Percentiles rank a stretch among this genome's conserved stretches.
These are phyloP conservation scores for Ambastaia sidthimunki DNA, from an alignment of 2,797 vertebrate genomes.

Conservation along the genomic window DNA sequence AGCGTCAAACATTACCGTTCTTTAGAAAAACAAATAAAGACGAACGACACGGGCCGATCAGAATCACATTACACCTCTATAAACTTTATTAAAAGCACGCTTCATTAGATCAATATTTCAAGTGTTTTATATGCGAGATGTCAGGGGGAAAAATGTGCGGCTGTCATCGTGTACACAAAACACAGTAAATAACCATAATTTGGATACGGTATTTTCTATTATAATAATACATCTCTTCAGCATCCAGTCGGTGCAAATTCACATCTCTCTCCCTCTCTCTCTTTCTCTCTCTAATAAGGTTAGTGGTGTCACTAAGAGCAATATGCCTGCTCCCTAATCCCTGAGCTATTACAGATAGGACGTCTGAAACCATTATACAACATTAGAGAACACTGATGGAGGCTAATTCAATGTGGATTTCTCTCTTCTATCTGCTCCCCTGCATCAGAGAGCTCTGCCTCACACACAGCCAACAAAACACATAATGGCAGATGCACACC, in stretches of 20 bases:
- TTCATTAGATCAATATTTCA: slow-evolving; percentile 11
- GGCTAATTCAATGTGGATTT: slow-evolving; percentile 54
- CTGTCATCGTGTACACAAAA: background rate
- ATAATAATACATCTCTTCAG: slow-evolving; percentile 29
- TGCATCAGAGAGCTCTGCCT: slow-evolving; percentile 15
- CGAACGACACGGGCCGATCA: background rate
- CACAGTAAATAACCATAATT: slow-evolving; percentile 40
- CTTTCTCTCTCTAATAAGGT: slow-evolving; percentile 59
- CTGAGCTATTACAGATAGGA: slow-evolving; percentile 62
- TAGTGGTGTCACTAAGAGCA: slow-evolving; percentile 64
- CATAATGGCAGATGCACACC: slow-evolving; percentile 2
- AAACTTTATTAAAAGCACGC: background rate
- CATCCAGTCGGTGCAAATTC: slow-evolving; percentile 1
- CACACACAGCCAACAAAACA: slow-evolving; percentile 33
- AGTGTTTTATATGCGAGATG: background rate
- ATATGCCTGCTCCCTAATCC: slow-evolving; percentile 56
- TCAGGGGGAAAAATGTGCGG: background rate
- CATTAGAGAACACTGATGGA: slow-evolving; percentile 59
- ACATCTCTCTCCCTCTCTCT: slow-evolving; percentile 25
- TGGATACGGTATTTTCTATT: slow-evolving; percentile 42
- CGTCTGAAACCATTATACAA: slow-evolving; percentile 68
- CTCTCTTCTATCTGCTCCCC: slow-evolving; percentile 48
- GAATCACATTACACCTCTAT: background rate
- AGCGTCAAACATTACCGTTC: background rate
- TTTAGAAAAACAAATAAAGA: slow-evolving; percentile 11